These are phyloP conservation scores for Notoglanidium macrostoma DNA, from an alignment of 2,797 vertebrate species.

Conservation along the genomic window DNA sequence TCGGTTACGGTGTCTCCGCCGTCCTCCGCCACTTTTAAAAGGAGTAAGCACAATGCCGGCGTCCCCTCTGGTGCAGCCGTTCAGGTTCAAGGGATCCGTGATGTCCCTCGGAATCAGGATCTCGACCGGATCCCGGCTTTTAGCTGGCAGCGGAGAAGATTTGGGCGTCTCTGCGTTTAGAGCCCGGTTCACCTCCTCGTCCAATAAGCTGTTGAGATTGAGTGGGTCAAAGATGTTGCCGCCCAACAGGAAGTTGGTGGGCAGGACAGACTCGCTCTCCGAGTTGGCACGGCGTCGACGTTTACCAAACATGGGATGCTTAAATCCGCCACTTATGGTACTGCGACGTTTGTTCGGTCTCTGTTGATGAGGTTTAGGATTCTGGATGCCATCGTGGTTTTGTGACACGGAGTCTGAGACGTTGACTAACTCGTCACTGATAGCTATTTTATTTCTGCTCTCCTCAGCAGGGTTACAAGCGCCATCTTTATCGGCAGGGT, in stretches of 20 bases:
- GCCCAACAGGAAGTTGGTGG: constrained; percentile 89
- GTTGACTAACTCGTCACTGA: constrained; percentile 41
- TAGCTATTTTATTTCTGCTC: constrained; percentile 53
- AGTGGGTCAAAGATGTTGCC: constrained; percentile 94
- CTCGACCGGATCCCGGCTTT: constrained; percentile 86
- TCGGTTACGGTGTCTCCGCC: constrained; percentile 84
- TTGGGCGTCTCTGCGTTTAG: constrained; percentile 94
- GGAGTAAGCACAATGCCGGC: constrained; percentile 80
- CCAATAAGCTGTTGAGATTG: constrained; percentile 92
- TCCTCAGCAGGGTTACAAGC: constrained; percentile 63
- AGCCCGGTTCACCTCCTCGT: constrained; percentile 89
- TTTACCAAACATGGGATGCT: constrained; percentile 83
- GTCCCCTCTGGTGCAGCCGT: constrained; percentile 76
- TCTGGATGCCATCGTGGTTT: constrained; percentile 79
- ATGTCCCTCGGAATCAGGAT: constrained; percentile 93
- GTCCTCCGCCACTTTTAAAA: constrained; percentile 72
- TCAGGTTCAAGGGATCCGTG: constrained; percentile 91
- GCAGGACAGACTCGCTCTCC: constrained; percentile 88
- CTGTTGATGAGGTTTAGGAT: constrained; percentile 66
- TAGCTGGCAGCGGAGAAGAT: constrained; percentile 87
- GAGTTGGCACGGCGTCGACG: constrained; percentile 85
- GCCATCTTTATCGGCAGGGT: constrained; percentile 50
- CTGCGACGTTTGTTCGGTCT: constrained; percentile 80
- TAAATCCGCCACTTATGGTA: constrained; percentile 79
- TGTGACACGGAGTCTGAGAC: constrained; percentile 61